These are phyloP conservation scores for Tragelaphus buxtoni DNA, from an alignment of 2,113 vertebrate species.

Conservation along the genomic window DNA sequence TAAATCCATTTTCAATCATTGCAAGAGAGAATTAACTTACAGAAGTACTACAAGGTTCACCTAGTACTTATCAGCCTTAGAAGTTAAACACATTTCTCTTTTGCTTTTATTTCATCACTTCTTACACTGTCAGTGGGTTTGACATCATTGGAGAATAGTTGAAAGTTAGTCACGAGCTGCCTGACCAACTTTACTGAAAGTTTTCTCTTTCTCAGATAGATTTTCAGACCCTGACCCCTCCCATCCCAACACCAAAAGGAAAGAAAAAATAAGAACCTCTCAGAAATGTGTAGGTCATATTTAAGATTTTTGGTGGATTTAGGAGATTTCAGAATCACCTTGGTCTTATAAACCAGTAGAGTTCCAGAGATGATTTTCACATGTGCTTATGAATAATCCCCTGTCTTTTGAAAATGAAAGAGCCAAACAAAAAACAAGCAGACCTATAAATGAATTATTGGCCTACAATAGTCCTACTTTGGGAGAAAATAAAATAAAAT, in stretches of 20 bases:
- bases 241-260: neutral
- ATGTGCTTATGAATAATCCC: neutral
- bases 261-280: neutral
- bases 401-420: slow-evolving; percentile 9
- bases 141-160: neutral
- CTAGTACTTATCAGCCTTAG: neutral
- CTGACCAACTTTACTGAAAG: neutral
- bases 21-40: neutral
- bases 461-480: neutral
- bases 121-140: neutral
- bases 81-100: neutral
- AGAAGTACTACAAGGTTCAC: neutral
- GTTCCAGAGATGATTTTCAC: neutral
- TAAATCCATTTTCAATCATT: neutral
- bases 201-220: neutral
- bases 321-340: neutral
- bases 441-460: neutral
- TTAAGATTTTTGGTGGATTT: neutral
- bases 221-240: neutral
- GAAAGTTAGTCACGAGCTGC: neutral
- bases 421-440: neutral
- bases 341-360: neutral
- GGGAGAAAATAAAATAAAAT: neutral
- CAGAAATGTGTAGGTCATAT: neutral
- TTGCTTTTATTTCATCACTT: neutral